A percentile compares a stretch with the other conserved stretches of the same genome.
Evolutionary conservation across 2,797 vertebrate genomes (phyloP).

Genomic region (Naso thynnoides): DNA sequence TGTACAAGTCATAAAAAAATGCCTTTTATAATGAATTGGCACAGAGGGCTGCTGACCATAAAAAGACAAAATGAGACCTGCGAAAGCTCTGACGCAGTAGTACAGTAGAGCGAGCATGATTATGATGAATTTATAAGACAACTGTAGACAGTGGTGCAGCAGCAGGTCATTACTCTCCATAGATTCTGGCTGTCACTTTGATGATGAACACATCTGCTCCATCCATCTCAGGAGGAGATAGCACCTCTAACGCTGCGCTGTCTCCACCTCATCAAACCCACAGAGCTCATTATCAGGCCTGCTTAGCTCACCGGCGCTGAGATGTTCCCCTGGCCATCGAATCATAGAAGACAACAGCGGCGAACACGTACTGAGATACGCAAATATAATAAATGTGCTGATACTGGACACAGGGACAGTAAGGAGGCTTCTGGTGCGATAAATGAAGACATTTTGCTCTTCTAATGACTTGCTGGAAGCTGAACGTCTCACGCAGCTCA

Average conservation of each 20-base stretch:
- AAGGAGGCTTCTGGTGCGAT: conserved; percentile 15
- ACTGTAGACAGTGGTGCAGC: conserved; percentile 50
- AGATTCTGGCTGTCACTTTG: conserved; percentile 58
- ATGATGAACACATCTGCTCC: conserved; percentile 72
- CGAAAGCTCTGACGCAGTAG: conserved; percentile 34
- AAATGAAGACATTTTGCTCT: conserved; percentile 28
- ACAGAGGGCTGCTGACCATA: conserved; percentile 26
- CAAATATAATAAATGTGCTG: conserved; percentile 18
- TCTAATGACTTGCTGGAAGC: not conserved
- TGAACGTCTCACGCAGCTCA: conserved; percentile 14
- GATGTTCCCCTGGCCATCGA: not conserved
- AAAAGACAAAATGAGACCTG: conserved; percentile 10
- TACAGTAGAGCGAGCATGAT: conserved; percentile 39
- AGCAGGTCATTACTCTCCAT: conserved; percentile 68
- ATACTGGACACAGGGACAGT: conserved; percentile 1
- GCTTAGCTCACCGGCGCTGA: conserved; percentile 5
- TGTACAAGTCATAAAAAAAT: conserved; percentile 1
- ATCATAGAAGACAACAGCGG: conserved; percentile 2
- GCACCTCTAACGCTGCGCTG: conserved; percentile 32
- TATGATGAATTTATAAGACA: conserved; percentile 69
- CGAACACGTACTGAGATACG: conserved; percentile 2
- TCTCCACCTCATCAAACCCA: conserved; percentile 39
- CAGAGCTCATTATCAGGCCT: conserved; percentile 41
- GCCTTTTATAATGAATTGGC: not conserved
- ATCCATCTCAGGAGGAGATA: conserved; percentile 52